Base-by-base conservation (phyloP, 2,888 invertebrate genomes). In the Tubulanus polymorphus region DNA sequence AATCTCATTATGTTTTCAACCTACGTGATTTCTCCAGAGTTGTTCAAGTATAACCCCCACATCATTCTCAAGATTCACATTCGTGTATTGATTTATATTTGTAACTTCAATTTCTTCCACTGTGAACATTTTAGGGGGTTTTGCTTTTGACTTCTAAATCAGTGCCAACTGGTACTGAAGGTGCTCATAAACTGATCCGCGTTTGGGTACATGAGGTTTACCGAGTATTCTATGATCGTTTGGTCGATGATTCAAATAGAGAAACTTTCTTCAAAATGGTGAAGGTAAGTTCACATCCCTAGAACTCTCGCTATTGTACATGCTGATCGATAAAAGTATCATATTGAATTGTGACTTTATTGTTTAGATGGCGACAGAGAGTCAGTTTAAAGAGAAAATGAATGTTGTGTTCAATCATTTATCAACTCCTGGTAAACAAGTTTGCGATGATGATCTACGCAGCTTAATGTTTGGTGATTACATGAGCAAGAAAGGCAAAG, bases 171-270 rank as follows among this genome's bases (percentile, higher is more conserved):
- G 71, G 69, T 3, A 60, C 63, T 1, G 70, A 70, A 29, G 71
- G 71, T 1, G 60, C 63, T 28, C 70, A 72, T 59, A 76, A 74
- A 60, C 65, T 78, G 3, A 62, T 67, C 15, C 59, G 78, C 12
- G 63, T 78, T 23, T 78, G 78, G 78, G 69, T 75, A 15, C 78
- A 78, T 59, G 78, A 78, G 62, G 74, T 77, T 25, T 76, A 78
- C 64, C 59, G 78, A 6, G 76, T 78, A 15, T 77, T 78, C 66
- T 77, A 73, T 61, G 78, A 78, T 62, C 64, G 78, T 50, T 64
- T 78, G 8, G 73, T 77, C 3, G 74, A 75, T 54, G 71, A 71
- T 6, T 56, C 55, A 2, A 77, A 78, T 59, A 61, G 73, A 32
- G 66, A 69, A 26, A 59, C 61, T 1, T 76, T 78, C 67, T 78